Base-by-base conservation (phyloP, 2,113 vertebrate genomes). In the Corapipo altera region DNA sequence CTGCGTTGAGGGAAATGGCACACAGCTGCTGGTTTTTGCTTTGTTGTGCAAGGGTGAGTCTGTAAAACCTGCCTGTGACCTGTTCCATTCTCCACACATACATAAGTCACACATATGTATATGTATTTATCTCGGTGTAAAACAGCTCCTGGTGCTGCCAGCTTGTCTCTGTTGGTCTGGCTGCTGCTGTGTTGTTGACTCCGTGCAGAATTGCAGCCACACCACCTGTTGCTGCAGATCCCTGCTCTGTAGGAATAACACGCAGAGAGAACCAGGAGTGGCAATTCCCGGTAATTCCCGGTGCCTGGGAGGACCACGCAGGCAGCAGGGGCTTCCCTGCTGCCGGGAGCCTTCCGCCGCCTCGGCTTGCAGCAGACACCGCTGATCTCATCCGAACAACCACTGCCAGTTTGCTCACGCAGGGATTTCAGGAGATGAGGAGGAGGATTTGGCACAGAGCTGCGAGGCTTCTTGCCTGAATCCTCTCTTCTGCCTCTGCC, bases 41-140 rank as follows among this genome's bases (percentile, higher is more conserved):
- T 79, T 74, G 8, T 30, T 49, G 15, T 35, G 61, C 19, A 15
- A n/a, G 43, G 16, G 2, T 19, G 54, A 59, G n/a, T 23, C 51
- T 73, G 43, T 74, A 13, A 52, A 80, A n/a, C 24, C 35, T 55
- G n/a, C 16, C 24, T 79, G 78, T 12, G 39, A 19, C 32, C 51
- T 46, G 46, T 30, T 51, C 3, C 0, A 6, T 28, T 58, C 33
- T 71, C 55, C 7, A 1, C 5, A 1, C 21, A 7, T 17, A 26
- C n/a, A n/a, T 26, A 18, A 39, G n/a, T 18, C 44, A 26, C 44
- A 51, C 3, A 4, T 2, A 0, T 0, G 3, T 5, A 0, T 3
- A 2, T 41, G 11, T 24, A 9, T 77, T 67, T 39, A 24, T 32
- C 6, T 13, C 3, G 27, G 6, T 35, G 12, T 39, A 8, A 41